Base-by-base conservation (phyloP, 2,113 vertebrate genomes). In the Poicephalus gulielmi region DNA sequence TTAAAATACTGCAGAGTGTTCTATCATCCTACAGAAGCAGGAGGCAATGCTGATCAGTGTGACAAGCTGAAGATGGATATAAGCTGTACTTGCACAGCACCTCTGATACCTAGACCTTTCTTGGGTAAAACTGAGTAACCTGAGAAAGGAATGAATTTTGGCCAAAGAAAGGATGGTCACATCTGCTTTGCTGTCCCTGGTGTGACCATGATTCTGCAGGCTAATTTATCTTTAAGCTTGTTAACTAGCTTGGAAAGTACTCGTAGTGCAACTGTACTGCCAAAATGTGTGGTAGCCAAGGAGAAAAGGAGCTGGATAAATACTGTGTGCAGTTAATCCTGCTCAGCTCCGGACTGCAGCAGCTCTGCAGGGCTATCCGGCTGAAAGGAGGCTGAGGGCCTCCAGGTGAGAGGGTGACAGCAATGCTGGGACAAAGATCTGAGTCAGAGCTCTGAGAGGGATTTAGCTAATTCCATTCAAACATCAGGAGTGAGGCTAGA, bases 211-310 rank as follows among this genome's bases (percentile, higher is more conserved):
- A 60, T 53, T 49, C 35, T 90, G 57, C 57, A 64, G 66, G 62
- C 60, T 93, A 83, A 93, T 87, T 91, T 95, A 63, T 90, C 84
- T 91, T 91, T 64, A 39, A 15, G 66, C 30, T 94, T 81, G 74
- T 75, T 95, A 79, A 69, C 43, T 46, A 37, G 13, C 74, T 71
- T 82, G 62, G 35, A 85, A 49, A 84, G 73, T 33, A 27, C 28
- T 91, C 18, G 7, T 17, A 60, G 62, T 22, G 33, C 35, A 89
- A 10, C 28, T 5, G 12, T 20, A 17, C 77, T 67, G 69, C 67
- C 69, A 43, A 46, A 50, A 39, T 37, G 23, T 19, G 30, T 69
- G 55, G 37, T 70, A 68, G 70, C 55, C 74, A 59, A 82, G 69
- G 37, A 78, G 46, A 41, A 67, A 31, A 67, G 39, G 25, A 79